Base-by-base conservation (phyloP, 2,797 vertebrate genomes). In the Discoglossus pictus region DNA sequence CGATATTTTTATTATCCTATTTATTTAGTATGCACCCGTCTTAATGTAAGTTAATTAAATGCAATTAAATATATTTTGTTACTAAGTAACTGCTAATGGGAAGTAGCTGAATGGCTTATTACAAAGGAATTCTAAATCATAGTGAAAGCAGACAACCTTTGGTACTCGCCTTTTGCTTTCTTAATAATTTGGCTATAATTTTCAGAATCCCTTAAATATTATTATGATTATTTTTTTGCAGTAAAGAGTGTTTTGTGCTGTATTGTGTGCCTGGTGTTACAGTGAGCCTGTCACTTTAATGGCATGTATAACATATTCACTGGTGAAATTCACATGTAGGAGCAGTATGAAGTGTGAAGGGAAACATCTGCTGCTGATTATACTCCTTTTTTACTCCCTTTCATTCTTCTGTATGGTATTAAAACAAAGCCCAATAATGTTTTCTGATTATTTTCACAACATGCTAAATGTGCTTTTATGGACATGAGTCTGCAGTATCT, bases 281-380 rank as follows among this genome's bases (percentile, higher is more conserved):
- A 64, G 7, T 21, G 4, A 6, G 8, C 34, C 12, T 53, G 36
- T 53, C 20, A 65, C 25, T 16, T 76, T 80, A 50, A 77, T 75
- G 76, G 74, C 71, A 68, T 63, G 31, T 79, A 65, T 82, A 80
- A 76, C 82, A 77, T 66, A 80, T 82, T 78, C 61, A 51, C 59
- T 25, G 68, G 59, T 51, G 47, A 68, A 71, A 79, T 78, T 76
- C 79, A 58, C 58, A 35, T 72, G 65, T 80, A 78, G 72, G 74
- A 75, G 76, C 79, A 76, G 74, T 11, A 18, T 79, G 72, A 66
- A 48, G 82, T 81, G 75, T 83, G 73, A 87, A 86, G 76, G 68
- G 66, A 76, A 81, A 84, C 84, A 86, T 86, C 86, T 88, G 85
- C 76, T 86, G 70, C 62, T 79, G 68, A 55, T 82, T 79, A 83